Percentiles rank a stretch among this genome's conserved stretches.
These are phyloP conservation scores for Electrophaes corylata DNA, from an alignment of 2,888 invertebrate species.

Conservation along the genomic window DNA sequence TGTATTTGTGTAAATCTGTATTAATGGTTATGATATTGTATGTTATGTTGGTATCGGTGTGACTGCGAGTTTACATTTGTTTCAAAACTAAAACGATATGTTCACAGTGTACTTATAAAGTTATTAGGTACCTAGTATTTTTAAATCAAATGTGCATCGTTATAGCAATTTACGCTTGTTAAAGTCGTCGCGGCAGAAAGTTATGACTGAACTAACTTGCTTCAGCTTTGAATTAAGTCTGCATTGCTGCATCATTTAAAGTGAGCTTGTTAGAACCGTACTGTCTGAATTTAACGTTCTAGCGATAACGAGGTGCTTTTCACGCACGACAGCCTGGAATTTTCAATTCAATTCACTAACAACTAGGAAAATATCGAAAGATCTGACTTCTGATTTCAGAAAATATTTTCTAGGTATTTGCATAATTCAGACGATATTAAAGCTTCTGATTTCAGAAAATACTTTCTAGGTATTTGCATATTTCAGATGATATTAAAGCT, in stretches of 20 bases:
- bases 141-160: background rate
- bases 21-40: slow-evolving; percentile 17
- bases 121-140: background rate
- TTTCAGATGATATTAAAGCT: background rate
- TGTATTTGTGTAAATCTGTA: slow-evolving; percentile 6
- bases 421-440: background rate
- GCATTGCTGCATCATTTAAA: background rate
- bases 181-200: background rate
- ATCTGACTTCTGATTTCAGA: background rate
- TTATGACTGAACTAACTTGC: background rate
- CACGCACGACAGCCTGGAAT: background rate
- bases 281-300: background rate
- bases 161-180: background rate
- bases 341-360: background rate
- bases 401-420: background rate
- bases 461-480: too few relatives aligned
- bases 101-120: background rate
- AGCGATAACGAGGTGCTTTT: slow-evolving; percentile 2
- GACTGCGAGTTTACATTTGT: slow-evolving; percentile 42
- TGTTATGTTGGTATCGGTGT: slow-evolving; percentile 37
- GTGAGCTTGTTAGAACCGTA: background rate
- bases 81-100: slow-evolving; percentile 2
- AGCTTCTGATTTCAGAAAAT: too few relatives aligned
- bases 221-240: background rate
- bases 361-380: background rate